Evolutionary conservation across 1,140 invertebrate species (phyloP).

Genomic region (Brachionus plicatilis): DNA sequence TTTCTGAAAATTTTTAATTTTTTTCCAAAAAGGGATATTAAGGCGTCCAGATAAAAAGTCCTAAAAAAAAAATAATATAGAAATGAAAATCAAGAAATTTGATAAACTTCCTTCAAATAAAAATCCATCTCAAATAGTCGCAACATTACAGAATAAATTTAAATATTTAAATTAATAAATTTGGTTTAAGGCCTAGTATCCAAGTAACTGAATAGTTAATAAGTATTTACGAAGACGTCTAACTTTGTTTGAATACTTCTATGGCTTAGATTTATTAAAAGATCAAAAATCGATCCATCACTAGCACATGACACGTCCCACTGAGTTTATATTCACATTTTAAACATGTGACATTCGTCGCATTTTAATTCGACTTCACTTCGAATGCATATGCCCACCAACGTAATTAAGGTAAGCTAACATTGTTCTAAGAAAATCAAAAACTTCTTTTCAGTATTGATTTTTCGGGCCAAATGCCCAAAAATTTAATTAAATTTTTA

Average conservation of each 20-base stretch:
- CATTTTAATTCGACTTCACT: not conserved
- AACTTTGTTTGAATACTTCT: not conserved
- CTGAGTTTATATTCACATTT: not conserved
- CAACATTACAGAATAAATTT: not conserved
- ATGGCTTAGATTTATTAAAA: not conserved
- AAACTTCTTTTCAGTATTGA: not conserved
- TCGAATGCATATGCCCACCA: not conserved
- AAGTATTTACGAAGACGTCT: not conserved
- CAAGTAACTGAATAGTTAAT: not conserved
- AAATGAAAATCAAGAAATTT: too few species aligned
- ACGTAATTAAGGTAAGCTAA: not conserved
- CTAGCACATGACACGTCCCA: not conserved
- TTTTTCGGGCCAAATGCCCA: not conserved
- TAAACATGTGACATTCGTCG: not conserved
- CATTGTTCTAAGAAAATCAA: not conserved
- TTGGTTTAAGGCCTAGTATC: not conserved
- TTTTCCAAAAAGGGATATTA: not conserved
- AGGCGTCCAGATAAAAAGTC: too few species aligned
- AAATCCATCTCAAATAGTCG: not conserved
- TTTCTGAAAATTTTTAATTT: not conserved
- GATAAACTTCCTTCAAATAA: not conserved
- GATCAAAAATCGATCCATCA: not conserved
- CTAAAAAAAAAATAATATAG: too few species aligned
- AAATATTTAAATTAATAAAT: not conserved
- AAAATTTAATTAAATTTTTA: not conserved